Evolutionary conservation across 35 echinoderm and acorn worm species (phyloP), one percentile per base, ranked within the genome.

Genomic region (Heliocidaris tuberculata): DNA sequence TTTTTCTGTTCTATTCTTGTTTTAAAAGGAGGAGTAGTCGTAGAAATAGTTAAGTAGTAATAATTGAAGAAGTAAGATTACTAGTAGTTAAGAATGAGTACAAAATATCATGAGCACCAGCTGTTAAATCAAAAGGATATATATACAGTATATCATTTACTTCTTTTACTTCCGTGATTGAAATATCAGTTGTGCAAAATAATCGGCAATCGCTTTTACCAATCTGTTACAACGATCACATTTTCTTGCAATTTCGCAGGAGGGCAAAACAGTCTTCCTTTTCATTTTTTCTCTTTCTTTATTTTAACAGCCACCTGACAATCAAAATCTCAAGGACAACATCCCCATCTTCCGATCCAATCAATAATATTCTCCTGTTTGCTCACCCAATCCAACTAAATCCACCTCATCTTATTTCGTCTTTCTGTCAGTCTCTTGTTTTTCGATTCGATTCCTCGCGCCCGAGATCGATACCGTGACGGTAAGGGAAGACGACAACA

Each of bases 391-490:
- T 78, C 65, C 65, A 7, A 19, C 6, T n/a, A 78, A 78, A 78
- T 78, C 65, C 65, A 24, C 27, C 7, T 24, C 60, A 70, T 70
- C 60, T 27, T 16, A 27, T 21, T 78, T 10, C 2, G 5, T 78
- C 65, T 78, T 24, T 78, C 0, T 56, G 11, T 56, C 52, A 11
- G 52, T 56, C 52, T 56, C 52, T n/a, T 78, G 65, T 78, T 78
- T 78, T 78, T 78, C 65, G 15, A 17, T 78, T 78, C 65, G 65
- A 78, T 78, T 78, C 65, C 65, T 78, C 65, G 65, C n/a, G 4
- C 17, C 65, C 21, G 65, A 78, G 87, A 89, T 89, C 87, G 87
- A 89, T 89, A 89, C 87, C 65, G 65, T 78, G 65, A 78, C 65
- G 65, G 87, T 89, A 89, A 89, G 16, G 31, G 31, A 31, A 89